Conservation (phyloP, 2,113 vertebrate genomes). For the Hyaena hyaena region DNA sequence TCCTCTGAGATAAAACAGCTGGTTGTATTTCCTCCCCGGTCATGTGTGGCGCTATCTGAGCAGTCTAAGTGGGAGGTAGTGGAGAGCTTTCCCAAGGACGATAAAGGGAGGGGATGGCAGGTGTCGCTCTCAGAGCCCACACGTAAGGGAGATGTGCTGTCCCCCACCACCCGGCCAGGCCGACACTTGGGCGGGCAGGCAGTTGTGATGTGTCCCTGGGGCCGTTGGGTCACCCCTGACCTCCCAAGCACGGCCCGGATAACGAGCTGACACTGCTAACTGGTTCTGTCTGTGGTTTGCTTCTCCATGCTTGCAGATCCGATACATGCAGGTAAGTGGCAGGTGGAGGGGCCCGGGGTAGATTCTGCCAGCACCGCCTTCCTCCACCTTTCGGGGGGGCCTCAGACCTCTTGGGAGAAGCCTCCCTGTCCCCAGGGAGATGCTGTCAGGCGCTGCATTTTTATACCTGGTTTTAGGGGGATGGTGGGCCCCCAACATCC, state of each 20-base stretch:
- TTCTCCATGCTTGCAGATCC: slow-evolving; percentile 93
- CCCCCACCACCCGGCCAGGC: background rate
- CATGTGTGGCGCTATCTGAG: rapidly evolving
- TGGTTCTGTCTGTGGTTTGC: slow-evolving; percentile 81
- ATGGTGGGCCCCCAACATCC: rapidly evolving
- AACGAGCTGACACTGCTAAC: slow-evolving; percentile 75
- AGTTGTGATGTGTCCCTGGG: background rate
- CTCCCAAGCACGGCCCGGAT: rapidly evolving
- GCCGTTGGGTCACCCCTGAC: background rate
- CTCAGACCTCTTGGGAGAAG: background rate
- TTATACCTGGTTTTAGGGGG: background rate
- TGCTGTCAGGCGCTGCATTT: rapidly evolving
- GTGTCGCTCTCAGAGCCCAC: background rate
- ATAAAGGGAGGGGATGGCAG: background rate
- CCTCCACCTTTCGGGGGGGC: background rate
- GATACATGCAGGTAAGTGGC: slow-evolving; percentile 96
- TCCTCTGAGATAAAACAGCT: background rate
- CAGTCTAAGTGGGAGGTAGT: background rate
- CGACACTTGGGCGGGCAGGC: rapidly evolving
- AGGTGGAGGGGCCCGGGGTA: background rate
- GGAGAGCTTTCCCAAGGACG: background rate
- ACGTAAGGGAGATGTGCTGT: rapidly evolving
- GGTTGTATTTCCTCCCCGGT: rapidly evolving
- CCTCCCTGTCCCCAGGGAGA: background rate
- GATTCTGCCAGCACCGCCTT: rapidly evolving